Conservation (phyloP, 2,888 invertebrate genomes). For the Andrena flavipes region DNA sequence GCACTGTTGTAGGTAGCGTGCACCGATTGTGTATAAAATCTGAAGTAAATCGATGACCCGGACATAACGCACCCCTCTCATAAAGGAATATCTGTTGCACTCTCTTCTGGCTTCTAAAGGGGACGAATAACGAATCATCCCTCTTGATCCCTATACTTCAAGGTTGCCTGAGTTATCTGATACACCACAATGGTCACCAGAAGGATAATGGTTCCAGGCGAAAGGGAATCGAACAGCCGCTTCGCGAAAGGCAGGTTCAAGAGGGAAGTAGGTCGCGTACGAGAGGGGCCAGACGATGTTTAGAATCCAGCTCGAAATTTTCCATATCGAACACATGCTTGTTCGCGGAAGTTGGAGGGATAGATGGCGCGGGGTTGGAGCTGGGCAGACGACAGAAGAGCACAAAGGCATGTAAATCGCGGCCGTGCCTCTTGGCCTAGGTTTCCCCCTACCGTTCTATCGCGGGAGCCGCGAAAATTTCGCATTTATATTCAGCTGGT, state of each 20-base stretch:
- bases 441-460: slow-evolving; percentile 12
- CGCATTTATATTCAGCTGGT: slow-evolving; percentile 67
- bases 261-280: slow-evolving; percentile 37
- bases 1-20: too few relatives aligned
- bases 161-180: not conserved
- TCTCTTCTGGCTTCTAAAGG: too few relatives aligned
- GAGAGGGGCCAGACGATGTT: not conserved
- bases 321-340: slow-evolving; percentile 51
- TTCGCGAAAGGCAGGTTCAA: not conserved
- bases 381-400: slow-evolving; percentile 10
- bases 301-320: slow-evolving; percentile 41
- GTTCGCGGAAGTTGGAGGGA: slow-evolving; percentile 24
- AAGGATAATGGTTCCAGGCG: not conserved
- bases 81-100: too few relatives aligned
- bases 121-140: too few relatives aligned
- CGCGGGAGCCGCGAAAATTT: slow-evolving; percentile 54
- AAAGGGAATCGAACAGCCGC: not conserved
- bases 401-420: slow-evolving; percentile 70
- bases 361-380: not conserved
- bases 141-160: too few relatives aligned
- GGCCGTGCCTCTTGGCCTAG: slow-evolving; percentile 13
- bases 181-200: not conserved
- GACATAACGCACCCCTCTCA: too few relatives aligned
- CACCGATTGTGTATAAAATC: too few relatives aligned
- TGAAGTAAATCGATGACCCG: too few relatives aligned